A percentile compares a stretch with the other conserved stretches of the same genome.
Conservation (phyloP, 2,113 vertebrate species). For the Phaethon lepturus region DNA sequence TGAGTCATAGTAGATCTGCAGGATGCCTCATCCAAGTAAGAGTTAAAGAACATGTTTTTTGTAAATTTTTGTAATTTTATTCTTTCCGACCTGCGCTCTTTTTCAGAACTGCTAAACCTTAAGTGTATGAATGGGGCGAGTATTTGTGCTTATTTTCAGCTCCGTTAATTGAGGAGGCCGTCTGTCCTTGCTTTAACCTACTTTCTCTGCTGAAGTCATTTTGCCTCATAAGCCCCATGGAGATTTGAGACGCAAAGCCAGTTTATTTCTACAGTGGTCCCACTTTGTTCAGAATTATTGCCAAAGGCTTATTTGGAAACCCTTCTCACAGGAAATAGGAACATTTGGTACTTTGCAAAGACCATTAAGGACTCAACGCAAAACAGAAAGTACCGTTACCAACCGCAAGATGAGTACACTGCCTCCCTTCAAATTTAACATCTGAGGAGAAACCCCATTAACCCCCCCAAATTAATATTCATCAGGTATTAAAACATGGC, state of each 20-base stretch:
- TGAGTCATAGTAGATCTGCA: background rate
- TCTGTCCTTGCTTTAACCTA: constrained; percentile 61
- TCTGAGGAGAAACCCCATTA: background rate
- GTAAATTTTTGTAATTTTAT: background rate
- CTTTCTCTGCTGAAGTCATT: constrained; percentile 59
- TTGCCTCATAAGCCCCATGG: constrained; percentile 33
- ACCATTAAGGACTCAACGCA: background rate
- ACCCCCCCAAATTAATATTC: background rate
- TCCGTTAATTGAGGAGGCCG: background rate
- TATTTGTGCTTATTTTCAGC: constrained; percentile 2
- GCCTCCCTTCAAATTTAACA: background rate
- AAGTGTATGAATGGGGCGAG: background rate
- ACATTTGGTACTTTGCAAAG: constrained; percentile 41
- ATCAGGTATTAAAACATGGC: background rate
- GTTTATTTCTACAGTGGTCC: constrained; percentile 67
- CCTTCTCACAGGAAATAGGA: constrained; percentile 7
- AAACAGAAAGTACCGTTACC: constrained; percentile 12
- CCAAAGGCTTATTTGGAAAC: constrained; percentile 67
- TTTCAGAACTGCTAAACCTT: background rate
- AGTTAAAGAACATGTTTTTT: background rate
- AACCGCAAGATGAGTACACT: background rate
- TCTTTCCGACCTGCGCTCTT: background rate
- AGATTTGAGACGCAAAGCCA: constrained; percentile 59
- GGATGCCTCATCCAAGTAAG: background rate
- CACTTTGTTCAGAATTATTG: constrained; percentile 43